Base-by-base conservation (phyloP, 2,113 vertebrate genomes). In the Pygathrix nemaeus region DNA sequence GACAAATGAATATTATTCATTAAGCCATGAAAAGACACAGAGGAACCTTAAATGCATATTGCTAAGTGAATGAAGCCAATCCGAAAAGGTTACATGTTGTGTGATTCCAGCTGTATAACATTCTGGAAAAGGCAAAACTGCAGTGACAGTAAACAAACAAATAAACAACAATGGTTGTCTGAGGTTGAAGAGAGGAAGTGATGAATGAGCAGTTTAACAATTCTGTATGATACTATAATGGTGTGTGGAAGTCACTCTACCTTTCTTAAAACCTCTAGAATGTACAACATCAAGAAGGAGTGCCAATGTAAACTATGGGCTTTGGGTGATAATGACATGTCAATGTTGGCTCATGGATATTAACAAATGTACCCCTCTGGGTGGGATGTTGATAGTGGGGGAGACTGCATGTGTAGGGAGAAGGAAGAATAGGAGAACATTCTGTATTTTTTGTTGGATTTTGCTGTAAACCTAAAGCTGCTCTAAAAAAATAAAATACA, bases 271-370 rank as follows among this genome's bases (percentile, higher is more conserved):
- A 78, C 4, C 11, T 43, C 21, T 2, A 52, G 50, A 13, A n/a
- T 4, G 1, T 20, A 35, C 11, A 7, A 5, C 2, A 4, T 25
- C 48, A 40, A 59, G 38, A 27, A 5, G 25, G 52, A 66, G 2
- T 25, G 21, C 4, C 32, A 30, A 13, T 50, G 25, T 23, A 11
- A 93, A 55, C 11, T 1, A 2, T 32, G 79, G 57, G 8, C 30
- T 81, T 35, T 6, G 40, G 5, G 43, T 23, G 48, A 14, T 30
- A 18, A 30, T 5, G 25, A 78, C 9, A 3, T 16, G 45, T 50
- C 30, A 3, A 0, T 38, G 7, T 1, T 55, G 55, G 13, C 12
- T 40, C 13, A 20, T 43, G 5, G 50, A 20, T 57, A 20, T n/a
- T 20, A 73, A 79, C 27, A 61, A 27, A 21, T 8, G 11, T 18